phyloP scores from a whole-genome alignment of 2,888 invertebrate species.

The Trichopoda pennipes region DNA sequence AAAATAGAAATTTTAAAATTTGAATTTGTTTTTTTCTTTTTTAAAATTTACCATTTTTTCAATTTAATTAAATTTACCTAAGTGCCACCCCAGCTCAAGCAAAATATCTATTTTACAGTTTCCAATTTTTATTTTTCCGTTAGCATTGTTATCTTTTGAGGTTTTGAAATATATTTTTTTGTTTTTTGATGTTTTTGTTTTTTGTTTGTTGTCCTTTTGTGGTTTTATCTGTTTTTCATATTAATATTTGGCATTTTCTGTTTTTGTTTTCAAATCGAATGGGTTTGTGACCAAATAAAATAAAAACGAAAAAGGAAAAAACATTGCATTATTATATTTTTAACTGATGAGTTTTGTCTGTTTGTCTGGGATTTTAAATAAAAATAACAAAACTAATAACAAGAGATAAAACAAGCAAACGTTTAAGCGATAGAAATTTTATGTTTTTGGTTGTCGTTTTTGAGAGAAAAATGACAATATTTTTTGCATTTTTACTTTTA shows the following conservation, averaged over 20 bases:
- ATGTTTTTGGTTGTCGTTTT: slow-evolving; percentile 35
- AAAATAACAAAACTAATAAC: slow-evolving; percentile 8
- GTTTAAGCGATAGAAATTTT: slow-evolving; percentile 43
- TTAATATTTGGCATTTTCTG: slow-evolving; percentile 28
- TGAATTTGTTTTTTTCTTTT: too few species aligned
- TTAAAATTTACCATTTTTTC: neutral
- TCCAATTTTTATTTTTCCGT: slow-evolving; percentile 11
- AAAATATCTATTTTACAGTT: neutral
- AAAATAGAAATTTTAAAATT: too few species aligned
- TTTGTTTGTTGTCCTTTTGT: slow-evolving; percentile 13
- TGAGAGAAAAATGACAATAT: slow-evolving; percentile 39
- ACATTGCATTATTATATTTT: slow-evolving; percentile 62
- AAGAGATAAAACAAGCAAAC: slow-evolving; percentile 26
- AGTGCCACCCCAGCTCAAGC: neutral
- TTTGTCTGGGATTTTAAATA: slow-evolving; percentile 61
- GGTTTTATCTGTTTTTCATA: slow-evolving; percentile 64
- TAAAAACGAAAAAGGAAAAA: slow-evolving; percentile 28
- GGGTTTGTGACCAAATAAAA: slow-evolving; percentile 4
- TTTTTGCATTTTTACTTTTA: slow-evolving; percentile 27
- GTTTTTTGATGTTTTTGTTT: slow-evolving; percentile 19
- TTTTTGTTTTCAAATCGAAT: slow-evolving; percentile 26
- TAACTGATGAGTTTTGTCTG: slow-evolving; percentile 63
- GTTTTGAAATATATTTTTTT: slow-evolving; percentile 53
- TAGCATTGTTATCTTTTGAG: slow-evolving; percentile 51
- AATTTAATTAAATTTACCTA: neutral